These are phyloP conservation scores for Patella pellucida DNA, from an alignment of 2,888 invertebrate species.

Conservation along the genomic window DNA sequence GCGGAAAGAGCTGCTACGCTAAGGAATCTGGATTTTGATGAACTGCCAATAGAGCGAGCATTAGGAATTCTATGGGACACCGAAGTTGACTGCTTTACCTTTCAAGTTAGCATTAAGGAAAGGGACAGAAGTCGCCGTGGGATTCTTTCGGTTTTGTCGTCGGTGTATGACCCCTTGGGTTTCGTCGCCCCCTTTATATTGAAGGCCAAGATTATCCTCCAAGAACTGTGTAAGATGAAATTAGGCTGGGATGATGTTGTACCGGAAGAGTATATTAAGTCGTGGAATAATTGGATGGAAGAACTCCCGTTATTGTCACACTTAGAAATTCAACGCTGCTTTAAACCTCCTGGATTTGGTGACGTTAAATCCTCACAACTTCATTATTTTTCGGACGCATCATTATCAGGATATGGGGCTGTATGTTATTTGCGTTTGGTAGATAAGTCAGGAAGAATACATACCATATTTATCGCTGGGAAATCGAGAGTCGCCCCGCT, in stretches of 20 bases:
- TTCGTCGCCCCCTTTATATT: slow-evolving; percentile 15
- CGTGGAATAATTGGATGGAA: background rate
- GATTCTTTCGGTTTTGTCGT: background rate
- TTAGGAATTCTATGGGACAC: slow-evolving; percentile 3
- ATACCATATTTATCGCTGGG: slow-evolving; percentile 14
- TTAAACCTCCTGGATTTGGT: slow-evolving; percentile 11
- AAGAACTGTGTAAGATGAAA: slow-evolving; percentile 14
- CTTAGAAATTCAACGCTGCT: slow-evolving; percentile 15
- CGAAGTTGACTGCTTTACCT: slow-evolving; percentile 3
- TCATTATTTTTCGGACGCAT: slow-evolving; percentile 23
- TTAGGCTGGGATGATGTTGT: slow-evolving; percentile 24
- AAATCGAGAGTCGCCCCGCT: slow-evolving; percentile 19
- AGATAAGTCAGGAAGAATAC: slow-evolving; percentile 9
- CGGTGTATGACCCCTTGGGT: background rate
- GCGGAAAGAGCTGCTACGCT: slow-evolving; percentile 26
- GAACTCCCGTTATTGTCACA: background rate
- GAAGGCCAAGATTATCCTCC: slow-evolving; percentile 13
- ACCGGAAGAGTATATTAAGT: slow-evolving; percentile 10
- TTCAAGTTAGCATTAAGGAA: background rate
- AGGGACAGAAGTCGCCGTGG: background rate
- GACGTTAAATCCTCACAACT: slow-evolving; percentile 1
- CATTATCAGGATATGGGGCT: slow-evolving; percentile 13
- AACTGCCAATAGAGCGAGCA: slow-evolving; percentile 7
- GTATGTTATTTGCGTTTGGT: slow-evolving; percentile 18
- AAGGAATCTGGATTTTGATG: slow-evolving; percentile 1